Evolutionary conservation across 2,797 vertebrate genomes (phyloP).

Genomic region (Luscinia megarhynchos): DNA sequence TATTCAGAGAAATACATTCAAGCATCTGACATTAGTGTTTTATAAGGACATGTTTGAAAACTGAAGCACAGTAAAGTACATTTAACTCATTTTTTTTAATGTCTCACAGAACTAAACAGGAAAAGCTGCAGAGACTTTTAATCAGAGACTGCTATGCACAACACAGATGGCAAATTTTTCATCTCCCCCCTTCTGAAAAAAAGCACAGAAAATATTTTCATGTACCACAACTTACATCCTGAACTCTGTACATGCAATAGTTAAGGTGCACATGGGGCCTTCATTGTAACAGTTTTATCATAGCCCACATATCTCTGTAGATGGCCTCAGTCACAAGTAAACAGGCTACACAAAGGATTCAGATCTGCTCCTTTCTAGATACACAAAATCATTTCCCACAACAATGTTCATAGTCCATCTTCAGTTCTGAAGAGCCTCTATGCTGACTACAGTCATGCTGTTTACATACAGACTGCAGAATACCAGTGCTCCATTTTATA

Average conservation of each 20-base stretch:
- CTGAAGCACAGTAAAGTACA: not conserved
- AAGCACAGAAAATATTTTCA: not conserved
- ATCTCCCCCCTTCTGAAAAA: not conserved
- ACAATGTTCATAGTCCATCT: not conserved
- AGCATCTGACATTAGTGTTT: not conserved
- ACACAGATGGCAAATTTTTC: not conserved
- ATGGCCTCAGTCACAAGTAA: not conserved
- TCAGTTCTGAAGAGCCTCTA: not conserved
- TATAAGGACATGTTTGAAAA: conserved; percentile 8
- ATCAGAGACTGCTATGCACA: not conserved
- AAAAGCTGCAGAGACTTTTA: not conserved
- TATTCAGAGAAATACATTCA: conserved; percentile 6
- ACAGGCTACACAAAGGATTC: not conserved
- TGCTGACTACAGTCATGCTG: not conserved
- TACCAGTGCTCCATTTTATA: not conserved
- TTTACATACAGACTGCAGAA: not conserved
- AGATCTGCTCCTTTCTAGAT: not conserved
- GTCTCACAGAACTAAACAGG: not conserved
- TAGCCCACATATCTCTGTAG: not conserved
- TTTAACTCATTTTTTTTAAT: not conserved
- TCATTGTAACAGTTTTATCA: not conserved
- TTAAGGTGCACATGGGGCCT: not conserved
- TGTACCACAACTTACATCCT: not conserved
- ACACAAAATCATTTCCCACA: not conserved
- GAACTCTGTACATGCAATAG: not conserved